Evolutionary conservation across 2,888 invertebrate genomes (phyloP).

Genomic region (Drosophila paranaensis): DNA sequence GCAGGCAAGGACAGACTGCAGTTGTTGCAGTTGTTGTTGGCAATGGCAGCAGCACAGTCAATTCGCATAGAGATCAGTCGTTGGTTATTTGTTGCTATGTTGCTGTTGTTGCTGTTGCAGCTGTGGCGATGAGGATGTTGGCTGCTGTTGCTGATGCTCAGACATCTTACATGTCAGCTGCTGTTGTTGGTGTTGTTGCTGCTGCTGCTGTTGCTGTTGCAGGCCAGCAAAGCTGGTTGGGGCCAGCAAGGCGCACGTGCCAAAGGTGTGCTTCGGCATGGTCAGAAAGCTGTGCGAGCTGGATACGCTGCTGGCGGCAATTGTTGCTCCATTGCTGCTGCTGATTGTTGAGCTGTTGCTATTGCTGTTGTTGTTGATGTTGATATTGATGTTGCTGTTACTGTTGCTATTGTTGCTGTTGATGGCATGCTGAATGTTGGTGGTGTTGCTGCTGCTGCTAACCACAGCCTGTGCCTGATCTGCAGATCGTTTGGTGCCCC

Average conservation of each 20-base stretch:
- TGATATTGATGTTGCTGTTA: slow-evolving; percentile 14
- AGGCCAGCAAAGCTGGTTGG: slow-evolving; percentile 75
- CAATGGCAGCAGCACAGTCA: slow-evolving; percentile 76
- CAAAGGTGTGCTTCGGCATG: slow-evolving; percentile 83
- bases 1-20: slow-evolving; percentile 55
- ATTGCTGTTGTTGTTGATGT: slow-evolving; percentile 17
- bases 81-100: slow-evolving; percentile 68
- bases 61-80: slow-evolving; percentile 82
- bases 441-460: slow-evolving; percentile 48
- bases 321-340: slow-evolving; percentile 51
- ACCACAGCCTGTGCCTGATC: slow-evolving; percentile 64
- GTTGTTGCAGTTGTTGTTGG: slow-evolving; percentile 34
- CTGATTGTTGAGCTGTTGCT: slow-evolving; percentile 40
- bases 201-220: slow-evolving; percentile 55
- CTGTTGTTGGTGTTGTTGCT: slow-evolving; percentile 31
- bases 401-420: slow-evolving; percentile 5
- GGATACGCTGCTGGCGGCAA: slow-evolving; percentile 38
- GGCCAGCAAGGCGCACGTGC: slow-evolving; percentile 82
- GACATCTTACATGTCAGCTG: slow-evolving; percentile 26
- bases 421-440: slow-evolving; percentile 3
- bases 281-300: slow-evolving; percentile 61
- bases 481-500: slow-evolving; percentile 15
- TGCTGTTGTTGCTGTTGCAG: slow-evolving; percentile 52
- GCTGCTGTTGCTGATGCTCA: slow-evolving; percentile 38
- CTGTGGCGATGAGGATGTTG: slow-evolving; percentile 27